phyloP scores from a whole-genome alignment of 2,113 vertebrate genomes.

The Monarcha castaneiventris region DNA sequence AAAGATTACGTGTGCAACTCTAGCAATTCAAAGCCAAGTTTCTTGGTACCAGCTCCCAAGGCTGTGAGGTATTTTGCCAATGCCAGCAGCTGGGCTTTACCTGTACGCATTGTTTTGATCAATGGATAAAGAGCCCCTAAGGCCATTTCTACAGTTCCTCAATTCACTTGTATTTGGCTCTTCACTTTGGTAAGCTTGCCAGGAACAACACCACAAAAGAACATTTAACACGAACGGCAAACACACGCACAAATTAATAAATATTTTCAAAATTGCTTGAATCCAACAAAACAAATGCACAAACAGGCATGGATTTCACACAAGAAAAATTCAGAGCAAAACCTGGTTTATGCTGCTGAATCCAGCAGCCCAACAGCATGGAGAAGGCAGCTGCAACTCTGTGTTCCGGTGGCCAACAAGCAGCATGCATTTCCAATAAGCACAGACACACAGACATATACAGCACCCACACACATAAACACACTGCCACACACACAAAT shows the following conservation, averaged over 20 bases:
- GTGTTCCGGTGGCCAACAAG: not conserved
- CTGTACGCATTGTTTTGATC: not conserved
- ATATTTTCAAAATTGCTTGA: not conserved
- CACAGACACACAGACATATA: rapidly evolving
- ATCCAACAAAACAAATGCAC: not conserved
- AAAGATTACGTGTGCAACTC: not conserved
- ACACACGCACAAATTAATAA: not conserved
- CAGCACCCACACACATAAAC: not conserved
- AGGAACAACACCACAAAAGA: not conserved
- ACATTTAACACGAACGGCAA: not conserved
- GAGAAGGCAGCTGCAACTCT: not conserved
- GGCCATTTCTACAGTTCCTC: not conserved
- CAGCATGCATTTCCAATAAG: not conserved
- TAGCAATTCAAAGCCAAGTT: not conserved
- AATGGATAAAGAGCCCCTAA: not conserved
- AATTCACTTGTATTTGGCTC: not conserved
- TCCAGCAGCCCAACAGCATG: not conserved
- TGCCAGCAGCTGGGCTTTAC: not conserved
- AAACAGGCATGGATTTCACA: not conserved
- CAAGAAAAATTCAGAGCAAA: not conserved
- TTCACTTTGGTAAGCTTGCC: not conserved
- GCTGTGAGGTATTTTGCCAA: not conserved
- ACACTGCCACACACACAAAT: not conserved
- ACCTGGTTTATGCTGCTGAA: not conserved
- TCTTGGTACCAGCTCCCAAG: not conserved